These are phyloP conservation scores for Periophthalmodon schlosseri DNA, from an alignment of 2,113 vertebrate species.

Conservation along the genomic window DNA sequence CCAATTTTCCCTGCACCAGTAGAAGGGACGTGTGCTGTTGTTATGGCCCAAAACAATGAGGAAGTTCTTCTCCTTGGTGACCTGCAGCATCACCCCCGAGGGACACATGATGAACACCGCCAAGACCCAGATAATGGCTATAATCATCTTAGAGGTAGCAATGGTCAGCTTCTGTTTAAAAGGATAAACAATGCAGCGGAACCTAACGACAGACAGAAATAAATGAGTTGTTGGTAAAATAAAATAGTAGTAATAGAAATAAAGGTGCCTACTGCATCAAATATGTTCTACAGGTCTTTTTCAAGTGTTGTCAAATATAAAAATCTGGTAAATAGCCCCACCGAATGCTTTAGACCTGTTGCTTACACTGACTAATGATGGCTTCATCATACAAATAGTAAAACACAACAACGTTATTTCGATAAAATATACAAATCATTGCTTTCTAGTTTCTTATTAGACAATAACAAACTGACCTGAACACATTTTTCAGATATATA, in stretches of 20 bases:
- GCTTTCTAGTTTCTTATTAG: background rate
- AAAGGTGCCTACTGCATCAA: background rate
- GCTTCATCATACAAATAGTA: too few relatives aligned
- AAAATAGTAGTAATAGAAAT: background rate
- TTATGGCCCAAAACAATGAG: constrained; percentile 69
- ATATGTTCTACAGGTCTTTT: background rate
- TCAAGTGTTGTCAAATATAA: background rate
- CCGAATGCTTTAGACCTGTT: background rate
- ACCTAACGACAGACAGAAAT: constrained; percentile 70
- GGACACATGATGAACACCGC: constrained; percentile 88
- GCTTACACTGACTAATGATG: too few relatives aligned
- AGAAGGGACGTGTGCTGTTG: constrained; percentile 79
- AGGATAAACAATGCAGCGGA: constrained; percentile 86
- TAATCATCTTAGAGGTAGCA: constrained; percentile 75
- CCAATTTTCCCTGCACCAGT: constrained; percentile 93
- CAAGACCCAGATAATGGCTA: constrained; percentile 86
- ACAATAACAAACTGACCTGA: too few relatives aligned
- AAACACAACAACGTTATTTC: background rate
- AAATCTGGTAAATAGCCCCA: too few relatives aligned
- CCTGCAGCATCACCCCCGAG: constrained; percentile 87
- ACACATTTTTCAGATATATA: too few relatives aligned
- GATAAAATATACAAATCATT: too few relatives aligned
- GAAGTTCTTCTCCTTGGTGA: constrained; percentile 82
- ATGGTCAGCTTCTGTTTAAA: constrained; percentile 89
- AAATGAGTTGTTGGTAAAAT: background rate